phyloP scores from a whole-genome alignment of 2,888 invertebrate genomes.

The Protonemura montana region DNA sequence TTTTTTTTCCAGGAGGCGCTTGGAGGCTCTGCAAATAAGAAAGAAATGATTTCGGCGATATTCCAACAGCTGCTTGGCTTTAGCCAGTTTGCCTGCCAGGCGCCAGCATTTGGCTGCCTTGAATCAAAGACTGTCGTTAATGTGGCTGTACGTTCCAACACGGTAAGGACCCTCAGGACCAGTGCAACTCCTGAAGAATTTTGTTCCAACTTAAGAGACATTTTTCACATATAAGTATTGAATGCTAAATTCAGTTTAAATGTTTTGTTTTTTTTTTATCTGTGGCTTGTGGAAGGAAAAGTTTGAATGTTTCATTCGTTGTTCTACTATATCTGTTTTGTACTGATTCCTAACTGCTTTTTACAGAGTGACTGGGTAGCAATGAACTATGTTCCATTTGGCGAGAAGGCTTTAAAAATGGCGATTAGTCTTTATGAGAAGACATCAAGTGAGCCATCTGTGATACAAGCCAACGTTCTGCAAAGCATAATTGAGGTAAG shows the following conservation, averaged over 20 bases:
- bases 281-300: no score
- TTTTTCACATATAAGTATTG: not conserved
- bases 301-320: no score
- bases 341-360: no score
- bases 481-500: constrained; percentile 71
- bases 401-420: constrained; percentile 79
- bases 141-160: constrained; percentile 56
- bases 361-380: constrained; percentile 75
- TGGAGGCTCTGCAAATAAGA: constrained; percentile 65
- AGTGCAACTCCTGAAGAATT: no score
- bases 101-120: constrained; percentile 67
- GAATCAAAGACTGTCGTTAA: constrained; percentile 64
- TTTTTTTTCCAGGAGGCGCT: constrained; percentile 65
- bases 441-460: constrained; percentile 74
- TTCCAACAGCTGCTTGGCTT: constrained; percentile 72
- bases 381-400: constrained; percentile 86
- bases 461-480: constrained; percentile 75
- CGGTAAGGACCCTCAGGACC: no score
- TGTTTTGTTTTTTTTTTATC: no score
- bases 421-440: constrained; percentile 77
- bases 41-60: constrained; percentile 72
- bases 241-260: no score
- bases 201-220: no score
- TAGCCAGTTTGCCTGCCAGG: constrained; percentile 74
- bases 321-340: constrained; percentile 32